Conservation (phyloP, 2,888 invertebrate species). For the Lasioglossum oenotherae region DNA sequence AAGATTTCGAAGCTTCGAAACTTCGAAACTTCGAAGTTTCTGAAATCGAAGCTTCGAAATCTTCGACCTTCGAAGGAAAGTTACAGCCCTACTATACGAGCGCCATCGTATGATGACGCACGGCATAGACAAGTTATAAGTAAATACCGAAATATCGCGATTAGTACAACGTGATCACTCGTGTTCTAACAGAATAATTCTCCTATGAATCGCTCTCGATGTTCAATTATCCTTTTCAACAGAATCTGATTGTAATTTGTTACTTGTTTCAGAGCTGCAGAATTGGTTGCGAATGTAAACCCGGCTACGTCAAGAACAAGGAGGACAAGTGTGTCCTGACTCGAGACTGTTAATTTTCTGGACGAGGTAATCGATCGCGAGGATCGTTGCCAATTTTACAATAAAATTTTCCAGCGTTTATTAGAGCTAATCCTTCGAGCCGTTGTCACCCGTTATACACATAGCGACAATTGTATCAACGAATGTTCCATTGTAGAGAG, state of each 20-base stretch:
- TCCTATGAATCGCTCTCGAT: neutral
- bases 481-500: neutral
- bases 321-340: conserved; percentile 52
- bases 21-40: no score
- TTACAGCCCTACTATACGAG: no score
- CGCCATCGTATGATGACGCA: no score
- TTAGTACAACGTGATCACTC: no score
- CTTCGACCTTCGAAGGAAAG: no score
- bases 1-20: no score
- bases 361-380: neutral
- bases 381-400: neutral
- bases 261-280: conserved; percentile 54
- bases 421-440: neutral
- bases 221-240: neutral
- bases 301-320: conserved; percentile 55
- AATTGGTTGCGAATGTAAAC: conserved; percentile 58
- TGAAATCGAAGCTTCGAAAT: no score
- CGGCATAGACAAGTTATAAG: no score
- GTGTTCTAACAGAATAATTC: neutral
- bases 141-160: no score
- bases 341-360: conserved; percentile 29
- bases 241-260: neutral
- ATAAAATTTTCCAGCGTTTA: neutral
- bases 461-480: neutral
- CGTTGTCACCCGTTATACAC: neutral